Evolutionary conservation across 2,888 invertebrate genomes (phyloP), one percentile per base, ranked within the genome.

Genomic region (Epirrhoe tristata): DNA sequence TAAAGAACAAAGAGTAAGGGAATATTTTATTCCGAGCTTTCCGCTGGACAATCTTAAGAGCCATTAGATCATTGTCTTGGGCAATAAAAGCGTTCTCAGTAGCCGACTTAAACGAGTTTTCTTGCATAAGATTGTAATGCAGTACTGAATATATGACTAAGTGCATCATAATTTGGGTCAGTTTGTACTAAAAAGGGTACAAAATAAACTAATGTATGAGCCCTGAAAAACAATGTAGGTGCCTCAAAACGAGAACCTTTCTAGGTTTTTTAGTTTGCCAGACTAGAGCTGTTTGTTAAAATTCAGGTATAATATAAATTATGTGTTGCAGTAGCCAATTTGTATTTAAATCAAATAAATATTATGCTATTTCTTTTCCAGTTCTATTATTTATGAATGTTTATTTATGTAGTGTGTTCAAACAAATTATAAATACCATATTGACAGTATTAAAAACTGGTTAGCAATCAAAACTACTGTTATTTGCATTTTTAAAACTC

Each of bases 51-150:
- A 84, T 87, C 82, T 85, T 73, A 71, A 74, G 81, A 80, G 75
- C 70, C 77, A 81, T 87, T 68, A 87, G 87, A 91, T 91, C 89
- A 86, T 81, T 86, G 85, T 86, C 84, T 79, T 72, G 68, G 72
- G 66, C 72, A 78, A 80, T 85, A 85, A 86, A 85, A 75, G 80
- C 81, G 80, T 88, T 88, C 88, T 83, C 83, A 77, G 91, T 89
- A 91, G 89, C 86, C 34, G 70, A 67, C 74, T 69, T 66, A 75
- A 85, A 88, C 89, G 67, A 78, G 89, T 90, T 90, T 80, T 72
- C 76, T 80, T 76, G 72, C 71, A 76, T 78, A 39, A 39, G 58
- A 60, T 61, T 50, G 43, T 31, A 63, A 59, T 55, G 54, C 62
- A 12, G 34, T 32, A 32, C 36, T 48, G 54, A 54, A 32, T 60